phyloP scores from a whole-genome alignment of 2,797 vertebrate genomes.

The Cynodonichthys magdalenae region DNA sequence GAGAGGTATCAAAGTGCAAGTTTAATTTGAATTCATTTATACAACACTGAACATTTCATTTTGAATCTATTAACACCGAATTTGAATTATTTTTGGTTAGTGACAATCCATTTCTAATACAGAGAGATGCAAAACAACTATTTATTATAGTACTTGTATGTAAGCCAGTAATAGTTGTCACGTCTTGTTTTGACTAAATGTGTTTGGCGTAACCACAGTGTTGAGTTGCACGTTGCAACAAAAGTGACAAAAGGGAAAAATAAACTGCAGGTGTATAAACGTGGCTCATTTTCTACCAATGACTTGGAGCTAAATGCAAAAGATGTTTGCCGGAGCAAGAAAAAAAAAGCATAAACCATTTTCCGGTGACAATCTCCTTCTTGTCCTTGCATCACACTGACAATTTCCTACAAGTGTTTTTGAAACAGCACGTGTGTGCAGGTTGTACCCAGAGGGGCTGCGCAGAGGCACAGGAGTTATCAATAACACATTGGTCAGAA shows the following conservation, averaged over 20 bases:
- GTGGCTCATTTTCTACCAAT: constrained; percentile 2
- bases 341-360: constrained; percentile 1
- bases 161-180: background rate
- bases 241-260: constrained; percentile 10
- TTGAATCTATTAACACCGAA: background rate
- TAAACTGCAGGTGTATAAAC: constrained; percentile 9
- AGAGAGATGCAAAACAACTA: background rate
- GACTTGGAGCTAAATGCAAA: constrained; percentile 31
- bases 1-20: too few relatives aligned
- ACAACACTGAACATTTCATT: background rate
- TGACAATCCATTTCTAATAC: background rate
- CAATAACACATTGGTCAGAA: constrained; percentile 51
- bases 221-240: background rate
- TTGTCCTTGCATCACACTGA: constrained; percentile 47
- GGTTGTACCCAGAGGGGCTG: constrained; percentile 31
- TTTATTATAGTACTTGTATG: background rate
- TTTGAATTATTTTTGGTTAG: background rate
- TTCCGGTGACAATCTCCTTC: constrained; percentile 46
- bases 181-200: background rate
- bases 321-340: constrained; percentile 13
- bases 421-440: constrained; percentile 30
- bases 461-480: constrained; percentile 32
- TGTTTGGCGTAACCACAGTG: background rate
- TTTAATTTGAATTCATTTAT: background rate
- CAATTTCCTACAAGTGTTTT: constrained; percentile 22